Evolutionary conservation across 2,797 vertebrate genomes (phyloP), one percentile per base, ranked within the genome.

Genomic region (Bovichtus diacanthus): DNA sequence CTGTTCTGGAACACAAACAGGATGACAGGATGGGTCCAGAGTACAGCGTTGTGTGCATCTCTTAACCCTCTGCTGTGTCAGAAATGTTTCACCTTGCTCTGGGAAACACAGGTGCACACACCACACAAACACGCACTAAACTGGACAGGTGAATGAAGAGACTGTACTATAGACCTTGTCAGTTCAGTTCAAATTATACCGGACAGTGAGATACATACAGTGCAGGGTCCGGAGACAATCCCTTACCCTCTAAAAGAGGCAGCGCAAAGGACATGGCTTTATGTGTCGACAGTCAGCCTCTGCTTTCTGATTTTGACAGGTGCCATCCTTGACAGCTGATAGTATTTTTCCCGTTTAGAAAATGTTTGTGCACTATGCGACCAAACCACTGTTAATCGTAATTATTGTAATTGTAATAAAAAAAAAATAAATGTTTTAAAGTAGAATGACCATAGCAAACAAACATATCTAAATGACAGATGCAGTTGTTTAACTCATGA

Each of bases 31-130:
- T 39, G 76, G 50, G 71, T 6, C 21, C 70, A 64, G 70, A 82
- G 76, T 49, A 49, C 41, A 69, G 54, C 46, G 78, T 61, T 84
- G 69, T 81, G 76, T 78, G 78, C 67, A 50, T 80, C 65, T 86
- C 67, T 83, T 84, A 78, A 90, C 80, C 63, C 75, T 87, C 73
- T 90, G 90, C 91, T 91, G 90, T 87, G 89, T 92, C 90, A 92
- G 88, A 88, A 84, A 87, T 79, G 70, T 92, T 92, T 94, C 88
- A 92, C 90, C 92, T 93, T 93, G 90, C 70, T 61, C 78, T n/a
- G 34, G 49, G 62, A 79, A 34, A 76, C 82, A 87, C 47, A 27
- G 39, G 74, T 72, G 51, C 49, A 53, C 55, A 68, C 31, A 65
- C 56, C 79, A 80, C 79, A 80, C 71, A 86, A 54, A 85, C 62